Evolutionary conservation across 2,888 invertebrate genomes (phyloP).

Genomic region (Cryptocephalus moraei): DNA sequence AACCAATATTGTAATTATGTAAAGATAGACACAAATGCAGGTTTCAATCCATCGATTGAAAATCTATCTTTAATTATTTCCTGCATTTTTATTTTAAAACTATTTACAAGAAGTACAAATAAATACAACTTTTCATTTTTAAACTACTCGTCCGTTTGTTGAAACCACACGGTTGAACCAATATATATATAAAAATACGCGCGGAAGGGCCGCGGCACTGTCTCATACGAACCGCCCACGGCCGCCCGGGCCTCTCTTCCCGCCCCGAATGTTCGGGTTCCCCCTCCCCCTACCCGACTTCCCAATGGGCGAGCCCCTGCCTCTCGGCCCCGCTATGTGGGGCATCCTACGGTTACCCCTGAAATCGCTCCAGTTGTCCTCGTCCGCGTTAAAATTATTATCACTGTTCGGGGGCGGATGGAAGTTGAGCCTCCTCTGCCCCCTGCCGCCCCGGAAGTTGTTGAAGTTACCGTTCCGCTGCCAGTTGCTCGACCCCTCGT

Average conservation of each 20-base stretch:
- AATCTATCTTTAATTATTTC: too few species aligned
- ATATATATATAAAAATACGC: too few species aligned
- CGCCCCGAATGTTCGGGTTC: conserved; percentile 30
- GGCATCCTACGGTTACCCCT: background rate
- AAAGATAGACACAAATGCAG: too few species aligned
- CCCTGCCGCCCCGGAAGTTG: conserved; percentile 11
- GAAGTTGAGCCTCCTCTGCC: background rate
- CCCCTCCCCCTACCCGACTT: conserved; percentile 31
- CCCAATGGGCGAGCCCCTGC: too few species aligned
- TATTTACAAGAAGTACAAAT: too few species aligned
- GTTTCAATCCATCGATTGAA: too few species aligned
- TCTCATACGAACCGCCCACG: conserved; percentile 8
- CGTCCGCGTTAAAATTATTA: conserved; percentile 1
- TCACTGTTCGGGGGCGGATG: conserved; percentile 1
- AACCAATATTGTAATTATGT: too few species aligned
- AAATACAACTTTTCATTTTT: too few species aligned
- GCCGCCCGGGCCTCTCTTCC: conserved; percentile 14
- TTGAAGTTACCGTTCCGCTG: conserved; percentile 34
- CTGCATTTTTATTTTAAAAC: too few species aligned
- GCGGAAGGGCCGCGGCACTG: background rate
- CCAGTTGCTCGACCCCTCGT: conserved; percentile 27
- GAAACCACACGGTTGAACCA: too few species aligned
- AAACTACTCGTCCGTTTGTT: too few species aligned
- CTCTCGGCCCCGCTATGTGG: too few species aligned
- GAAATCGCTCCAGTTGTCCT: background rate